These are phyloP conservation scores for Dipus sagitta DNA, from an alignment of 2,797 vertebrate genomes.

Conservation along the genomic window DNA sequence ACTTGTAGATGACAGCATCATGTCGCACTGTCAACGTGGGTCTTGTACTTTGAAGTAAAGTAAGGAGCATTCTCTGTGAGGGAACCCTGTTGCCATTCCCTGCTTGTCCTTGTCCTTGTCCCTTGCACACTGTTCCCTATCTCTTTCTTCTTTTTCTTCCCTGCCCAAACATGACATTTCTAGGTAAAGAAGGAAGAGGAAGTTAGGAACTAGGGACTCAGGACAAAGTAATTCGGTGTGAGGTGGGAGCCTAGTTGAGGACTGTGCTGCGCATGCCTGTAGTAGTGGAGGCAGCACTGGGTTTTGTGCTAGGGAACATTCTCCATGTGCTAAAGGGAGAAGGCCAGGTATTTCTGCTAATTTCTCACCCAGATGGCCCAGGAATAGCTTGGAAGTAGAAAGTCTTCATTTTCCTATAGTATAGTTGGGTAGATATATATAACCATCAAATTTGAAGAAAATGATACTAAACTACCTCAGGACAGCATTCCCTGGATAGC, in stretches of 20 bases:
- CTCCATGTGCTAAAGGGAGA: no score
- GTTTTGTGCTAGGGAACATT: background rate
- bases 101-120: background rate
- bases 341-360: no score
- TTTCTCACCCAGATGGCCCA: background rate
- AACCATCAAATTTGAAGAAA: background rate
- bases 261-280: background rate
- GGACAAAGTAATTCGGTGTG: background rate
- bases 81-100: no score
- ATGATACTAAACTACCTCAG: background rate
- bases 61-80: background rate
- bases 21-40: background rate
- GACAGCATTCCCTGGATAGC: background rate
- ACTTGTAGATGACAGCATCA: no score
- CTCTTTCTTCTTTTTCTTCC: background rate
- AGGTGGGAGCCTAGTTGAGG: background rate
- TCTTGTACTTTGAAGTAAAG: slow-evolving; percentile 6
- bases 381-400: background rate
- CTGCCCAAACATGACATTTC: background rate
- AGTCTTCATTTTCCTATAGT: background rate
- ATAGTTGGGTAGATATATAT: background rate
- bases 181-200: background rate
- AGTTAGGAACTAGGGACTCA: background rate
- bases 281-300: background rate
- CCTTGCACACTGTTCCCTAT: no score